Evolutionary conservation across 1,140 invertebrate species (phyloP).

Genomic region (Cylas formicarius): DNA sequence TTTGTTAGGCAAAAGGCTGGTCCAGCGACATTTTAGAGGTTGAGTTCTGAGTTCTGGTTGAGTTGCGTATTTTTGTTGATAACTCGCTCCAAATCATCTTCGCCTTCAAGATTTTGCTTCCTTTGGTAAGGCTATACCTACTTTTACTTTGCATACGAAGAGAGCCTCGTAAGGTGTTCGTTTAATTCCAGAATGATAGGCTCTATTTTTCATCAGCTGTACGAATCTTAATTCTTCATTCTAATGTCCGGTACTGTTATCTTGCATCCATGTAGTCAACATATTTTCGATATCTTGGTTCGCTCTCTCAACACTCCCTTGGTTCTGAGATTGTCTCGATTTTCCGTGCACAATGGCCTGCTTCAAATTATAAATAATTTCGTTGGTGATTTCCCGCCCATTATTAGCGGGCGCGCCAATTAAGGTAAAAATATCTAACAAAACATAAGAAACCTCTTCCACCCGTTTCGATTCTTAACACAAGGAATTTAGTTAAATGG

Average conservation of each 20-base stretch:
- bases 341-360: conserved; percentile 40
- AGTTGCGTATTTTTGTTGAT: no score
- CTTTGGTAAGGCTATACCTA: conserved; percentile 20
- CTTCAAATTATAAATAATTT: no score
- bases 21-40: no score
- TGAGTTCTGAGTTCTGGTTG: no score
- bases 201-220: conserved; percentile 34
- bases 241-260: conserved; percentile 31
- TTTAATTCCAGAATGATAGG: conserved; percentile 32
- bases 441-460: no score
- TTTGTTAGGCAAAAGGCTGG: no score
- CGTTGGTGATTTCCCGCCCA: no score
- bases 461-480: no score
- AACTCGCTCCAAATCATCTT: conserved; percentile 20
- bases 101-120: conserved; percentile 15
- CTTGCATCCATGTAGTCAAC: conserved; percentile 30
- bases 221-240: conserved; percentile 32
- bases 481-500: no score
- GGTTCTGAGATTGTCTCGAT: conserved; percentile 36
- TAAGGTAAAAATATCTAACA: no score
- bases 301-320: conserved; percentile 37
- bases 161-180: conserved; percentile 31
- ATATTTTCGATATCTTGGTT: conserved; percentile 42
- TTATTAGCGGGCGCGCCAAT: no score
- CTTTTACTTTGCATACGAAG: conserved; percentile 26